These are phyloP conservation scores for Macrophya alboannulata DNA, from an alignment of 2,888 invertebrate species.

Conservation along the genomic window DNA sequence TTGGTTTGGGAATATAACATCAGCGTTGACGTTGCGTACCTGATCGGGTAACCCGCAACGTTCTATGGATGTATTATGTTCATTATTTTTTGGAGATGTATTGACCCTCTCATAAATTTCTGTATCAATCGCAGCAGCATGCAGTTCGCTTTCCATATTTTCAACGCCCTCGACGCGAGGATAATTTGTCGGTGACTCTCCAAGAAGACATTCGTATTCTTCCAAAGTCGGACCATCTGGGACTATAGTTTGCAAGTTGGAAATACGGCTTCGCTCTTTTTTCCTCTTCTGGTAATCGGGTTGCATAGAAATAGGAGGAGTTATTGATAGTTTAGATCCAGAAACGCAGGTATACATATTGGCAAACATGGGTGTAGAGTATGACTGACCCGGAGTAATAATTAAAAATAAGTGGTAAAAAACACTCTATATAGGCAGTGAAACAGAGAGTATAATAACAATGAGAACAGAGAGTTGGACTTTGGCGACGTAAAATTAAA, in stretches of 20 bases:
- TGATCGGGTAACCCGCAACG: not conserved
- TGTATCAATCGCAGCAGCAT: slow-evolving; percentile 77
- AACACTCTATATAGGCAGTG: not conserved
- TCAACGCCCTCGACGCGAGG: slow-evolving; percentile 77
- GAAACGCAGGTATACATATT: not conserved
- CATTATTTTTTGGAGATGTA: not conserved
- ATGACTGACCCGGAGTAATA: not conserved
- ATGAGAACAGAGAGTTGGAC: slow-evolving; percentile 4
- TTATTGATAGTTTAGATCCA: not conserved
- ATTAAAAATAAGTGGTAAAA: not conserved
- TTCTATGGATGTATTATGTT: not conserved
- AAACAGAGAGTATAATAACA: not conserved
- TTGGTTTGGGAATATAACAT: not conserved
- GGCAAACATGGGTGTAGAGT: not conserved
- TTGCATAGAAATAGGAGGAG: not conserved
- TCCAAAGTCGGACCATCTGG: slow-evolving; percentile 78
- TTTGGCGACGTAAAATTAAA: slow-evolving; percentile 47
- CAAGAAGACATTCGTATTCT: slow-evolving; percentile 77
- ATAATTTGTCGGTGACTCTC: slow-evolving; percentile 78
- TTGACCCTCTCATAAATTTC: slow-evolving; percentile 73
- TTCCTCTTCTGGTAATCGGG: slow-evolving; percentile 70
- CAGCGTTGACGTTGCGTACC: not conserved
- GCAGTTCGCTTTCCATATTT: slow-evolving; percentile 78
- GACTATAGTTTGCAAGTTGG: slow-evolving; percentile 71
- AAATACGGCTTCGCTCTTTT: slow-evolving; percentile 71